These are phyloP conservation scores for Bovichtus diacanthus DNA, from an alignment of 2,797 vertebrate species.

Conservation along the genomic window DNA sequence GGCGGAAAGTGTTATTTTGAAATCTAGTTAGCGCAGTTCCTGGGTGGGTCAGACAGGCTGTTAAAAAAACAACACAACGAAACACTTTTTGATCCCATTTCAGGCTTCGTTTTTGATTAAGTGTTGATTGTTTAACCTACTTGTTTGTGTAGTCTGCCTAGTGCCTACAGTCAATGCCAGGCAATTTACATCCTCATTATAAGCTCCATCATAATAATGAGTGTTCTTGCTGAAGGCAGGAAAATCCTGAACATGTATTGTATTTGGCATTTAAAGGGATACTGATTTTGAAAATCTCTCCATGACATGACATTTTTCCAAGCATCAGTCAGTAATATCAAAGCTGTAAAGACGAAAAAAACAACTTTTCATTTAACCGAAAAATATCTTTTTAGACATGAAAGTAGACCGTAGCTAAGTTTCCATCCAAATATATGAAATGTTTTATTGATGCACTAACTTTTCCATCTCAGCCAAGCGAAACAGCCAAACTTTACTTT, in stretches of 20 bases:
- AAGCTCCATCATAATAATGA: conserved; percentile 31
- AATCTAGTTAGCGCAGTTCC: conserved; percentile 61
- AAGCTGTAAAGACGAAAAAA: not conserved
- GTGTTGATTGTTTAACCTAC: conserved; percentile 63
- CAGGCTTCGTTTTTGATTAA: conserved; percentile 37
- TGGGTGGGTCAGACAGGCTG: conserved; percentile 46
- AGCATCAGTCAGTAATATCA: not conserved
- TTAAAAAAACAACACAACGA: conserved; percentile 41
- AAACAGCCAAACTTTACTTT: not conserved
- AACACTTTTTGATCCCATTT: too few relatives aligned
- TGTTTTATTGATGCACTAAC: not conserved
- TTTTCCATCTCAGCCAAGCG: not conserved
- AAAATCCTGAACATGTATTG: conserved; percentile 1
- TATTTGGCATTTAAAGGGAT: conserved; percentile 26
- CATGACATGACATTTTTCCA: not conserved
- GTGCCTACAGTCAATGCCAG: conserved; percentile 20
- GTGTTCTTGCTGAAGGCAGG: conserved; percentile 10
- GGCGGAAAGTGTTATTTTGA: conserved; percentile 56
- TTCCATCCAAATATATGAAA: not conserved
- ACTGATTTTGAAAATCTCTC: not conserved
- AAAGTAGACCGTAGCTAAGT: not conserved
- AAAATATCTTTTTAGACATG: not conserved
- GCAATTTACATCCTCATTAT: conserved; percentile 46
- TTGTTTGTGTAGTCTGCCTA: conserved; percentile 57
- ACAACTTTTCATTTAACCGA: too few relatives aligned